Evolutionary conservation across 2,113 vertebrate genomes (phyloP).

Genomic region (Oryzias melastigma): DNA sequence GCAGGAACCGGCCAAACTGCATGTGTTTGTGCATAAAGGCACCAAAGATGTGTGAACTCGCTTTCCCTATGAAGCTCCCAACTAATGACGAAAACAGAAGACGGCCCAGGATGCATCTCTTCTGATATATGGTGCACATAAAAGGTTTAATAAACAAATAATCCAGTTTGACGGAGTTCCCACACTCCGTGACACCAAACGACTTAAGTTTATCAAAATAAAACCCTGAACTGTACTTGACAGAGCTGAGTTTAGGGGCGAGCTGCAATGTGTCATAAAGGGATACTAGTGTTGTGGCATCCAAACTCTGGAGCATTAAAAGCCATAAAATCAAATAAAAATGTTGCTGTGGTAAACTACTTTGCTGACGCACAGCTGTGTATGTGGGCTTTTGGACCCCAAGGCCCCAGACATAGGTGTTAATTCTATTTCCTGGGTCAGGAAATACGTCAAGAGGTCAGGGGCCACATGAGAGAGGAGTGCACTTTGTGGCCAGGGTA

Average conservation of each 20-base stretch:
- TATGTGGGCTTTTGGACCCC: slow-evolving; percentile 46
- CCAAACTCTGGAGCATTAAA: background rate
- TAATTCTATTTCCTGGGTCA: slow-evolving; percentile 83
- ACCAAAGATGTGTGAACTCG: slow-evolving; percentile 17
- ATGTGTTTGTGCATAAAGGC: slow-evolving; percentile 35
- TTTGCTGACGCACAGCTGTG: slow-evolving; percentile 68
- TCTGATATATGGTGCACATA: slow-evolving; percentile 60
- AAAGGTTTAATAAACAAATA: slow-evolving; percentile 76
- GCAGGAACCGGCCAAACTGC: slow-evolving; percentile 72
- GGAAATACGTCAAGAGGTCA: slow-evolving; percentile 72
- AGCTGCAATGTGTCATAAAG: no score
- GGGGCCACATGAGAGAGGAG: slow-evolving; percentile 55
- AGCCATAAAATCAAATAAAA: background rate
- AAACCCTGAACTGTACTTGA: no score
- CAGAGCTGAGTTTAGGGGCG: no score
- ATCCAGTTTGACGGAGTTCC: slow-evolving; percentile 44
- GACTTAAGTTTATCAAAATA: background rate
- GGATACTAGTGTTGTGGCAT: no score
- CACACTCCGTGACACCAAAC: slow-evolving; percentile 47
- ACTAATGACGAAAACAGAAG: slow-evolving; percentile 79
- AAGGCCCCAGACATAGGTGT: slow-evolving; percentile 68
- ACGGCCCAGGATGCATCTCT: slow-evolving; percentile 52
- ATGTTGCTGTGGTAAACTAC: background rate
- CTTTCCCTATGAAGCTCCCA: slow-evolving; percentile 27
- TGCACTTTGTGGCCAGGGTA: slow-evolving; percentile 50